Conservation (phyloP, 2,113 vertebrate species). For the Hiodon alosoides region DNA sequence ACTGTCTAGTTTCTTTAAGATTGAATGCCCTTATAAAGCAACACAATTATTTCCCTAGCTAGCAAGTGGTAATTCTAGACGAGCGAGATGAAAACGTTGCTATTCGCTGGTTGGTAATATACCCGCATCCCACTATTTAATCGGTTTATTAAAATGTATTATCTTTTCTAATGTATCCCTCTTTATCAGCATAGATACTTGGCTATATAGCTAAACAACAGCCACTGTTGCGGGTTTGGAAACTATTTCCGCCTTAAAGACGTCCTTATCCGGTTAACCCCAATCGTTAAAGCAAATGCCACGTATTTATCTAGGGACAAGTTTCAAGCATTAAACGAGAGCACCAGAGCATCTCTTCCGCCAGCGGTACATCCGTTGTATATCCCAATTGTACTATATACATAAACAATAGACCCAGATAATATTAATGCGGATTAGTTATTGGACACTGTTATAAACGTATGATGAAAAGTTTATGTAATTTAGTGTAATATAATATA, state of each 20-base stretch:
- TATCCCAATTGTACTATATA: no score
- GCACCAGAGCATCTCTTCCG: no score
- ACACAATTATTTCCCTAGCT: not conserved
- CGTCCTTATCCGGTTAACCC: conserved; percentile 22
- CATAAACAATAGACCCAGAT: no score
- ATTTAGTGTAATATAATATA: no score
- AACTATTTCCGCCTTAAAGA: conserved; percentile 18
- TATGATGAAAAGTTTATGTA: no score
- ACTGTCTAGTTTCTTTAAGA: not conserved
- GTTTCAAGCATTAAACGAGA: not conserved
- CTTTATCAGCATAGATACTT: not conserved
- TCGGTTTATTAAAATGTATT: not conserved
- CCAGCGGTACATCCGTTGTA: no score
- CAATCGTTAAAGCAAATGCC: not conserved
- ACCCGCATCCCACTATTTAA: not conserved
- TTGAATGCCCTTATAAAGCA: not conserved
- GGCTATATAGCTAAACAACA: conserved; percentile 6
- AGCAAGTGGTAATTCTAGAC: not conserved
- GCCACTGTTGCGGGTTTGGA: not conserved
- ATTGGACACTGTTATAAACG: no score
- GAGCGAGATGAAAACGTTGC: not conserved
- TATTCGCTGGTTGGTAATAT: not conserved
- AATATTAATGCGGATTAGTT: no score
- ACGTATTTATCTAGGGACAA: not conserved
- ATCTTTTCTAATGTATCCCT: not conserved